Evolutionary conservation across 1,140 invertebrate species (phyloP), one percentile per base, ranked within the genome.

Genomic region (Triops cancriformis): DNA sequence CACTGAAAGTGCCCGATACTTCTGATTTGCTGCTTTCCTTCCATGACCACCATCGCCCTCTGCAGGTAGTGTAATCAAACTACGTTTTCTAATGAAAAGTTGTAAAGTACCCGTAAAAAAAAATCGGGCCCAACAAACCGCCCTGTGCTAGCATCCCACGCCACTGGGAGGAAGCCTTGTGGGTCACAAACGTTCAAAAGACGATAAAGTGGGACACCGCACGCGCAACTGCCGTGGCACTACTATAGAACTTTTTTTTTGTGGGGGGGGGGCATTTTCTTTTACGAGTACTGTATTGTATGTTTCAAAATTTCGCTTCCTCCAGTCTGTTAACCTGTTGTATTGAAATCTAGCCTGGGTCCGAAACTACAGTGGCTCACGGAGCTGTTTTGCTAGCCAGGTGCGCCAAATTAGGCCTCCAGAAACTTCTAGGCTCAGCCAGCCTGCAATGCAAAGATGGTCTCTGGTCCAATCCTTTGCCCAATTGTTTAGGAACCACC

Each of bases 401-500:
- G 76, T 95, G 93, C 85, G 88, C 89, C 76, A 91, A 94, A 81
- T 84, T 94, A 76, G 93, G 93, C 14, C 86, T 92, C 79, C 94
- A 93, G 84, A 94, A 94, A 84, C 86, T 95, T 79, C 83, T 91
- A 75, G 88, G 93, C 77, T 87, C 91, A 81, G 84, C 89, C 18
- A 83, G 86, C 78, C 84, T 92, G 1, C 86, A 89, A 5, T 95
- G 93, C 83, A 89, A 90, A 64, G 93, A 95, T 81, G 93, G 93
- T 0, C 86, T 87, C 27, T 95, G 93, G 93, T 89, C 87, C 9
- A 87, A 89, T 0, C 87, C 90, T 77, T 83, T 92, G 81, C 93
- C 93, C 2, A 89, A 89, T 76, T 95, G 93, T 83, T 89, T 92
- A 81, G 89, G 91, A 26, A 95, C 93, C 28, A 93, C 92, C 1